Percentiles rank a stretch among this genome's conserved stretches.
phyloP scores from a whole-genome alignment of 2,113 vertebrate genomes.

The Lampris incognitus region DNA sequence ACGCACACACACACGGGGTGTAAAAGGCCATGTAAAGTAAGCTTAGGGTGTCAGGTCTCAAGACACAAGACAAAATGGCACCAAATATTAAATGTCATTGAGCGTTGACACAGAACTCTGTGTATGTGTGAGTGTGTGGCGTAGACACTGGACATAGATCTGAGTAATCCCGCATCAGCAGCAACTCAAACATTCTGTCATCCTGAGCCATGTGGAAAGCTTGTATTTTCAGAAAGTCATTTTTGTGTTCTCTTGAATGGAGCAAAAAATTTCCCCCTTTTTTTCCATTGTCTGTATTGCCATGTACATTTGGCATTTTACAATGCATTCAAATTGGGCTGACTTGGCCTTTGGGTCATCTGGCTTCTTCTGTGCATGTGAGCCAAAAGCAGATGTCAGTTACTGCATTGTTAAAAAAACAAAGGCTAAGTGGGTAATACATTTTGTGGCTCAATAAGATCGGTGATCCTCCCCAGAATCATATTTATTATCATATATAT shows the following conservation, averaged over 20 bases:
- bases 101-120: conserved; percentile 16
- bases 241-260: background rate
- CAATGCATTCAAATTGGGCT: background rate
- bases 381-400: conserved; percentile 21
- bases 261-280: too few relatives aligned
- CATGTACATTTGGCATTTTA: background rate
- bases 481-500: too few relatives aligned
- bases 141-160: conserved; percentile 10
- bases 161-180: background rate
- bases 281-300: too few relatives aligned
- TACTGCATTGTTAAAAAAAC: conserved; percentile 18
- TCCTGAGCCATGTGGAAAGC: background rate
- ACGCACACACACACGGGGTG: conserved; percentile 40
- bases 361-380: conserved; percentile 3
- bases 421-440: background rate
- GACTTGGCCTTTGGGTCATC: background rate
- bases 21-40: conserved; percentile 63
- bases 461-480: too few relatives aligned
- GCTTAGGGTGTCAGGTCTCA: conserved; percentile 66
- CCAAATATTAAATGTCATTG: conserved; percentile 22
- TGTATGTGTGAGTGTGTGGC: background rate
- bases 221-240: too few relatives aligned
- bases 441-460: too few relatives aligned
- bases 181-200: background rate
- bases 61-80: conserved; percentile 68